Evolutionary conservation across 2,113 vertebrate species (phyloP).

Genomic region (Eupsittula cactorum): DNA sequence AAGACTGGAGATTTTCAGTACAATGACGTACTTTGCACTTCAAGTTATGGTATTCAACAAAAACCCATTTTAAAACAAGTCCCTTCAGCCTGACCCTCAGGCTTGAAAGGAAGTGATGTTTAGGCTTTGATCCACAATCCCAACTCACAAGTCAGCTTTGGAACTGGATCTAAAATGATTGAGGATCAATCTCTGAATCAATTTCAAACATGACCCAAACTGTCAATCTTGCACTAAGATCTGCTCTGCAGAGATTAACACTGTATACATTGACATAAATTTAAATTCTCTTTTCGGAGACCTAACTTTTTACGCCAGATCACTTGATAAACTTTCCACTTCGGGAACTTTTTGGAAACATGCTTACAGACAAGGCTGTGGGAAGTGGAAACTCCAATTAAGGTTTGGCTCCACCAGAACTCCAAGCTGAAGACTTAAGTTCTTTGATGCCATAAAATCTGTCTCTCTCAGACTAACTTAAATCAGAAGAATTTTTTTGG

Average conservation of each 20-base stretch:
- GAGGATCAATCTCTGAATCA: not conserved
- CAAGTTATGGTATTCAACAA: not conserved
- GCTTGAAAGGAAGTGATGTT: not conserved
- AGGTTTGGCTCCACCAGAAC: not conserved
- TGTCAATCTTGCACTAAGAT: not conserved
- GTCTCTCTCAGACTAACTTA: not conserved
- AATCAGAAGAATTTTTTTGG: not conserved
- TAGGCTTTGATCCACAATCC: constrained; percentile 11
- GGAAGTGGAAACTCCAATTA: not conserved
- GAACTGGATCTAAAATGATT: not conserved
- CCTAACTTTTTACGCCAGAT: not conserved
- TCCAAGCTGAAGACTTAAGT: not conserved
- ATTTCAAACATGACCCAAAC: constrained; percentile 18
- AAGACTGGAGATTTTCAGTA: not conserved
- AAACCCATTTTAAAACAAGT: not conserved
- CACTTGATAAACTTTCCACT: not conserved
- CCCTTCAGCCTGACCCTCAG: not conserved
- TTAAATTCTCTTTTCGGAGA: not conserved
- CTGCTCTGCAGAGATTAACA: not conserved
- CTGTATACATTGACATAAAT: not conserved
- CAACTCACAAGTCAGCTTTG: not conserved
- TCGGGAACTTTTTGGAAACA: not conserved
- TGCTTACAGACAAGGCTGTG: not conserved
- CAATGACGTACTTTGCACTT: constrained; percentile 5
- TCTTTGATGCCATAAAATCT: not conserved